Evolutionary conservation across 1,140 invertebrate species (phyloP).

Genomic region (Cydia splendana): DNA sequence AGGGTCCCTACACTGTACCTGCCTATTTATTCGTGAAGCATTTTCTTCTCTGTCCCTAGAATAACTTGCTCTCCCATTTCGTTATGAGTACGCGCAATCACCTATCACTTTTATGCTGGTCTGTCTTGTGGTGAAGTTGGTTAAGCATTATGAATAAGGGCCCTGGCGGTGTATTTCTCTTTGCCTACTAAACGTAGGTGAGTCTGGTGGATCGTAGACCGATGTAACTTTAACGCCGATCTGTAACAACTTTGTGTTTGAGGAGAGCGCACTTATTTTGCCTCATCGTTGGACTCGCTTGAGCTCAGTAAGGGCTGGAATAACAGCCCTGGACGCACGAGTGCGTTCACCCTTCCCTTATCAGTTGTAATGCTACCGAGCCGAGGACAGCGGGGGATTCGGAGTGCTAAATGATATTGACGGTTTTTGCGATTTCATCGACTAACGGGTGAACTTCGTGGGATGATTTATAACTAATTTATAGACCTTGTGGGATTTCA

Average conservation of each 20-base stretch:
- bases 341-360: constrained; percentile 76
- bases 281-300: not conserved
- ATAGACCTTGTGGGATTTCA: not conserved
- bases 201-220: not conserved
- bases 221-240: constrained; percentile 28
- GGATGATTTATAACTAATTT: not conserved
- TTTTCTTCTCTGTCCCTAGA: not conserved
- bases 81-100: not conserved
- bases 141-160: not conserved
- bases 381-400: constrained; percentile 56
- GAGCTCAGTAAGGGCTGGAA: not conserved
- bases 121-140: not conserved
- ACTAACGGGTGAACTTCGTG: not conserved
- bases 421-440: not conserved
- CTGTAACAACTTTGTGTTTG: constrained; percentile 50
- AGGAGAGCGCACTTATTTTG: not conserved
- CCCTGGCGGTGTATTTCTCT: not conserved
- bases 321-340: constrained; percentile 64
- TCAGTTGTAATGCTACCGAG: constrained; percentile 69
- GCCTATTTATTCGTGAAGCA: not conserved
- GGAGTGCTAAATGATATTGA: constrained; percentile 35
- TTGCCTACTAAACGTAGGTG: no score
- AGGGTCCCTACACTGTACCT: not conserved
- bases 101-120: not conserved
- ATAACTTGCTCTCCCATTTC: not conserved